Evolutionary conservation across 1,140 invertebrate species (phyloP).

Genomic region (Bombus vancouverensis): DNA sequence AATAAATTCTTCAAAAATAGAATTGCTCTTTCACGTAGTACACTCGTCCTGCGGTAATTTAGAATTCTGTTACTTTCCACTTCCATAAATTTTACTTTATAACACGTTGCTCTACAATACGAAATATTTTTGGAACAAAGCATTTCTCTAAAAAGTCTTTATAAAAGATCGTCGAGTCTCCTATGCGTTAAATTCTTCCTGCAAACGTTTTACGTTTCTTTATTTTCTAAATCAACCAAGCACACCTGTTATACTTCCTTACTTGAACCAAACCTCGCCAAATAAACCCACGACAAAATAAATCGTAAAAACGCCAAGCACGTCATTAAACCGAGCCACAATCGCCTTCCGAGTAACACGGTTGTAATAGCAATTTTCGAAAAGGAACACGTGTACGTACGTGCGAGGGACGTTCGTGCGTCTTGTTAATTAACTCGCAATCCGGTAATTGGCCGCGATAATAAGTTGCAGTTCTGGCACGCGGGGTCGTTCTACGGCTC

Average conservation of each 20-base stretch:
- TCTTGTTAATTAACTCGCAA: constrained; percentile 48
- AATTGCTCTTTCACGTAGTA: too few relatives aligned
- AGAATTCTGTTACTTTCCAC: too few relatives aligned
- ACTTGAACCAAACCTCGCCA: neutral
- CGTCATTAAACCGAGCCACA: neutral
- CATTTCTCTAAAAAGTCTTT: too few relatives aligned
- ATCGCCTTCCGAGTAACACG: neutral
- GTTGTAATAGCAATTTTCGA: constrained; percentile 1
- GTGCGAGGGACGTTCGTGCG: neutral
- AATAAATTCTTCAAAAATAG: too few relatives aligned
- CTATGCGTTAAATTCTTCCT: too few relatives aligned
- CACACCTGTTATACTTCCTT: neutral
- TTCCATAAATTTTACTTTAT: too few relatives aligned
- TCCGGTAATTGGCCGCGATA: constrained; percentile 43
- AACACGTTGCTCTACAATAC: too few relatives aligned
- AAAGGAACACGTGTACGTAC: neutral
- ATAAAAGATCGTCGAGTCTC: too few relatives aligned
- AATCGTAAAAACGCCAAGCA: neutral
- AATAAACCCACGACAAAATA: neutral
- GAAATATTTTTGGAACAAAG: neutral
- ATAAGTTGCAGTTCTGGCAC: constrained; percentile 37
- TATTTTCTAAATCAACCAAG: neutral
- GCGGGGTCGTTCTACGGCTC: constrained; percentile 19
- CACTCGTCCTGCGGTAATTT: too few relatives aligned
- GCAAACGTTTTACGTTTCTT: neutral